Percentiles rank a stretch among this genome's conserved stretches.
phyloP scores from a whole-genome alignment of 1,140 invertebrate species.

The Scaptodrosophila lebanonensis region DNA sequence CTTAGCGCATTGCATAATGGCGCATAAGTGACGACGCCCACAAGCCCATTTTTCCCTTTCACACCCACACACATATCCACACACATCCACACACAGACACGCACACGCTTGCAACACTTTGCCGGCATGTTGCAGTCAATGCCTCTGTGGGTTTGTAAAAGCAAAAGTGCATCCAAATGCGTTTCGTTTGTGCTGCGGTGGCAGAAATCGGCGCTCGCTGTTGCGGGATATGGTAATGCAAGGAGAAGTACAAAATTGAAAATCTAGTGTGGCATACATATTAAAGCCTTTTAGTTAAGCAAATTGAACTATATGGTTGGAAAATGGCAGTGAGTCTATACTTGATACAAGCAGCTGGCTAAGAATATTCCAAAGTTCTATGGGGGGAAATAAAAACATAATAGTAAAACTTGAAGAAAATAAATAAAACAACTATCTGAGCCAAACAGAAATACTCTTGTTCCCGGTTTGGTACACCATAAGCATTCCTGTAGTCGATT shows the following conservation, averaged over 20 bases:
- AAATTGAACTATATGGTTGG: too few species aligned
- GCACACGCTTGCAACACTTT: conserved; percentile 32
- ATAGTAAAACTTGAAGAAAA: too few species aligned
- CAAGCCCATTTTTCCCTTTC: background rate
- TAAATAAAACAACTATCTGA: too few species aligned
- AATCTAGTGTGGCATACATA: background rate
- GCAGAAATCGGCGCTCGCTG: conserved; percentile 16
- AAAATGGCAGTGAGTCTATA: too few species aligned
- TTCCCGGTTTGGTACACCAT: too few species aligned
- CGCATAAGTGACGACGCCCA: conserved; percentile 14
- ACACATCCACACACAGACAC: conserved; percentile 1
- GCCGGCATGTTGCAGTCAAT: conserved; percentile 49
- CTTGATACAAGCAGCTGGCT: too few species aligned
- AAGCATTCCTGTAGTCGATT: too few species aligned
- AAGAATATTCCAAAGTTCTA: too few species aligned
- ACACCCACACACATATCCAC: conserved; percentile 4
- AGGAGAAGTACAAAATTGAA: conserved; percentile 3
- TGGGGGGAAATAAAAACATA: too few species aligned
- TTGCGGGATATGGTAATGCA: conserved; percentile 45
- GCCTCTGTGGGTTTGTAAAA: conserved; percentile 36
- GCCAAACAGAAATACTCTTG: too few species aligned
- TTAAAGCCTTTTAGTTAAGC: conserved; percentile 11
- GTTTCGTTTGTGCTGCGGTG: conserved; percentile 54
- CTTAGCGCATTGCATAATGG: conserved; percentile 52
- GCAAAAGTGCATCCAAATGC: conserved; percentile 61